A percentile compares a stretch with the other conserved stretches of the same genome.
phyloP scores from a whole-genome alignment of 2,888 invertebrate species.

The Carterocephalus palaemon region DNA sequence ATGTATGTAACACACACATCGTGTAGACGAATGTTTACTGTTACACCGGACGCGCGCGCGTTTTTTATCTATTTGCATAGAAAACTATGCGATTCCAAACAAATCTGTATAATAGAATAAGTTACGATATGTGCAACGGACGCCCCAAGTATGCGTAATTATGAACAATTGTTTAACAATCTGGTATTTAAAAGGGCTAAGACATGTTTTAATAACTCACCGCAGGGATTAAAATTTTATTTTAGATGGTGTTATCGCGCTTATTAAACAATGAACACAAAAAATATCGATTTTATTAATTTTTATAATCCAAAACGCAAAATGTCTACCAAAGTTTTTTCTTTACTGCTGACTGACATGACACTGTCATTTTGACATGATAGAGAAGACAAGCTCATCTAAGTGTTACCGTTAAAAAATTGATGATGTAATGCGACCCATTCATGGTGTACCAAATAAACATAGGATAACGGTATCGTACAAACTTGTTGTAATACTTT shows the following conservation, averaged over 20 bases:
- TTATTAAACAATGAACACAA: too few species aligned
- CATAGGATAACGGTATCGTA: too few species aligned
- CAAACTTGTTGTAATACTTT: too few species aligned
- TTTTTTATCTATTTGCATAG: slow-evolving; percentile 12
- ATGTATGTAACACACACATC: slow-evolving; percentile 10
- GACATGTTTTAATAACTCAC: slow-evolving; percentile 1
- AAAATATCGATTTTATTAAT: background rate
- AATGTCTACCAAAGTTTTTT: background rate
- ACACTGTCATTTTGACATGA: background rate
- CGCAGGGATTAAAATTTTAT: background rate
- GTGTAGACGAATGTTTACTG: slow-evolving; percentile 11
- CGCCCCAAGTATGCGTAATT: slow-evolving; percentile 1
- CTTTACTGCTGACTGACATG: background rate
- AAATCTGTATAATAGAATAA: background rate
- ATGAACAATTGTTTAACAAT: background rate
- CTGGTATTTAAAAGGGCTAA: background rate
- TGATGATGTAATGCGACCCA: slow-evolving; percentile 1
- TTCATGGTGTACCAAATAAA: background rate
- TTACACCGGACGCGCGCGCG: background rate
- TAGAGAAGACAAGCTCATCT: background rate
- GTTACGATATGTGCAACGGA: slow-evolving; percentile 2
- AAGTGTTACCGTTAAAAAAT: slow-evolving; percentile 10
- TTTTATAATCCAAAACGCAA: slow-evolving; percentile 2
- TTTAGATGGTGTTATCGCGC: too few species aligned
- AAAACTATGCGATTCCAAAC: background rate